Evolutionary conservation across 2,113 vertebrate species (phyloP).

Genomic region (Clarias gariepinus): DNA sequence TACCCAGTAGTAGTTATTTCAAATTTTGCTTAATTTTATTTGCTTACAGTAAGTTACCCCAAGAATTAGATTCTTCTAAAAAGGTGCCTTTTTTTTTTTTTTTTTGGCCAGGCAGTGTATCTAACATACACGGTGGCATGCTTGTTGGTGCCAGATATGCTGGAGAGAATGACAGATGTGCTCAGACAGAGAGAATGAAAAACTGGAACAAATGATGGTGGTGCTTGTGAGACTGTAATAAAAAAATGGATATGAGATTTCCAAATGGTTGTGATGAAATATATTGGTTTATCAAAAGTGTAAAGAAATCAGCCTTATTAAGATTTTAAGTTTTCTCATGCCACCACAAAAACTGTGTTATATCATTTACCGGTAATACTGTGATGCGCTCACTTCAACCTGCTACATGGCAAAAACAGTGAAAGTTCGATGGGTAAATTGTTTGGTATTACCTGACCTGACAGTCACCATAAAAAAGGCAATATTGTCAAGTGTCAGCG

Average conservation of each 20-base stretch:
- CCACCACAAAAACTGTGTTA: not conserved
- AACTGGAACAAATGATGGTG: too few species aligned
- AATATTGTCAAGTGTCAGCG: not conserved
- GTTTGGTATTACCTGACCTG: not conserved
- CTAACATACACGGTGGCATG: not conserved
- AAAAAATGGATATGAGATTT: not conserved
- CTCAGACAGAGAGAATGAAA: too few species aligned
- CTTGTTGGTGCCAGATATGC: not conserved
- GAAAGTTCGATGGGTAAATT: not conserved
- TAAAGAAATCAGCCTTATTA: too few species aligned
- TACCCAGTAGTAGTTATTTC: too few species aligned
- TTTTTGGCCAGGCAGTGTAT: too few species aligned
- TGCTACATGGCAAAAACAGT: not conserved
- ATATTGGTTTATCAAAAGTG: not conserved
- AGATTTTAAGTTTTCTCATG: not conserved
- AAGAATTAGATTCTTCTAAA: too few species aligned
- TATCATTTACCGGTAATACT: not conserved
- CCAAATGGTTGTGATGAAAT: not conserved
- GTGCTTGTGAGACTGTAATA: too few species aligned
- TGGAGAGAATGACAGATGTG: too few species aligned
- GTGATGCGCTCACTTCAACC: not conserved
- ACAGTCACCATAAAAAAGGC: not conserved
- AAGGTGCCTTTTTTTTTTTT: too few species aligned
- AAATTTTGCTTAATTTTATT: too few species aligned
- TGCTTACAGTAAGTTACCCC: too few species aligned